Base-by-base conservation (phyloP, 1,140 invertebrate genomes). In the Zelostemma sp. region DNA sequence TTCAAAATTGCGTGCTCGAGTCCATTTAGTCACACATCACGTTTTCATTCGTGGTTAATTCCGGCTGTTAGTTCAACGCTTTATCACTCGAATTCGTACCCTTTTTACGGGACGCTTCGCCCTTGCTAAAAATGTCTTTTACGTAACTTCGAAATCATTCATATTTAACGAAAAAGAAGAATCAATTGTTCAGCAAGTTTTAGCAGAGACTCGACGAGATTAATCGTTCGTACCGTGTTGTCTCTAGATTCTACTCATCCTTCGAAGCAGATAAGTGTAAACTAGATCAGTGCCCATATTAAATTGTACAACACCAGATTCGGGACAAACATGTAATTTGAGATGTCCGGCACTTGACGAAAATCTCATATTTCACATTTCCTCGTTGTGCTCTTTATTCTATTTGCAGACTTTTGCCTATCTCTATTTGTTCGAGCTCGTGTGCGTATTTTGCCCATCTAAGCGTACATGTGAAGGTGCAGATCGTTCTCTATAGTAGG, bases 361-460 rank as follows among this genome's bases (percentile, higher is more conserved):
- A 31, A 58, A 43, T 14, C 18, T 55, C 18, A 14, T 15, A 31
- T 59, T 19, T 31, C 28, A 6, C 3, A 45, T 41, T 33, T 4
- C 33, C 15, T 46, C 16, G 33, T 11, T 38, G n/a, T 25, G 18
- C 9, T 11, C 46, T 35, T 56, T 33, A 56, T 60, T 60, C 15
- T 43, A 61, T 48, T 35, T 56, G 63, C 65, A 45, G 63, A 58
- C 55, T 46, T 35, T 49, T 14, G 25, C 47, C 46, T 55, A 58
- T 70, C 19, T 46, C 59, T 66, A 63, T 56, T 45, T 63, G 6
- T 59, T 14, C 56, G 64, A 67, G 48, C 56, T 72, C 43, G 64
- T 72, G 69, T 68, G 69, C 64, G 69, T 72, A 68, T 56, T 63
- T 72, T 72, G 64, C 69, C 68, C 57, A 67, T 53, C 69, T 72